These are phyloP conservation scores for Cecropterus lyciades DNA, from an alignment of 1,140 invertebrate genomes.

Conservation along the genomic window DNA sequence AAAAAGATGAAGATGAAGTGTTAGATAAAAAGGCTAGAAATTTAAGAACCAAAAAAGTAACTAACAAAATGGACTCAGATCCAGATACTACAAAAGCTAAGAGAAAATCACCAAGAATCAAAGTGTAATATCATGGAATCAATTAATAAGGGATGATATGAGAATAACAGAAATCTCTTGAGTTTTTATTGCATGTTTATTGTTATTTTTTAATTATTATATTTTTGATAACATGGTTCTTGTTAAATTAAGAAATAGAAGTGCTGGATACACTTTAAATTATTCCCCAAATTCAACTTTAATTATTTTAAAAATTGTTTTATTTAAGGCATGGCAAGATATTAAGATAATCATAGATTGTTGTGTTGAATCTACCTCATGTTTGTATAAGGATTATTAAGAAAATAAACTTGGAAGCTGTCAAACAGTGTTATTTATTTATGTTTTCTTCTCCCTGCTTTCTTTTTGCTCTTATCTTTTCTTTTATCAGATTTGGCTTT, in stretches of 20 bases:
- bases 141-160: too few species aligned
- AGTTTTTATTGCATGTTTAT: neutral
- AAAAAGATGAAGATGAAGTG: neutral
- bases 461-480: constrained; percentile 77
- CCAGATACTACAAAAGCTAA: constrained; percentile 37
- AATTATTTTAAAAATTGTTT: too few species aligned
- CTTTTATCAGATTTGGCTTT: constrained; percentile 62
- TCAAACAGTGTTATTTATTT: constrained; percentile 39
- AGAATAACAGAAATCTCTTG: too few species aligned
- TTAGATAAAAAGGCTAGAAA: constrained; percentile 18
- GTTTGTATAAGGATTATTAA: constrained; percentile 6
- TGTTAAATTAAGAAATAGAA: too few species aligned
- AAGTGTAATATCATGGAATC: neutral
- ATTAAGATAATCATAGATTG: too few species aligned
- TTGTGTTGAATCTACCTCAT: too few species aligned
- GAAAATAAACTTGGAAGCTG: neutral
- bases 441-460: constrained; percentile 66
- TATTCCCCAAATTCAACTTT: too few species aligned
- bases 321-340: too few species aligned
- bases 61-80: neutral
- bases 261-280: too few species aligned
- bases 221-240: too few species aligned
- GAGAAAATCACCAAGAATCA: constrained; percentile 55
- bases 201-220: neutral
- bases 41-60: constrained; percentile 3